Base-by-base conservation (phyloP, 1,140 invertebrate species). In the Bombus confusus region DNA sequence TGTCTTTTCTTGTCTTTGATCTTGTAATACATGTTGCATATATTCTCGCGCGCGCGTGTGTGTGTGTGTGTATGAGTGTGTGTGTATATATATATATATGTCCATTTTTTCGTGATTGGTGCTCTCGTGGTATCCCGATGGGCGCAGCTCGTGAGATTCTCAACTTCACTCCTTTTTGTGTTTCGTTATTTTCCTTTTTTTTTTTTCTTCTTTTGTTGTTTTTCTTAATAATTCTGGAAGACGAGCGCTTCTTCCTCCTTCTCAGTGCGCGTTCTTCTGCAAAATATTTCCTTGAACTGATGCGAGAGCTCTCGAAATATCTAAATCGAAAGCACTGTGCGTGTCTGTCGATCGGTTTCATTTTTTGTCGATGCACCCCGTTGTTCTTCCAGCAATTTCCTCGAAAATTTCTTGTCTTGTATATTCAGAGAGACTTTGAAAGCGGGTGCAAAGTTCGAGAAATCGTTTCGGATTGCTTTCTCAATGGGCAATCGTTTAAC, bases 161-260 rank as follows among this genome's bases (percentile, higher is more conserved):
- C 68, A 22, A 62, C 47, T 47, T 28, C 18, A 68, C 80, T 28
- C 13, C 22, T 72, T 15, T 39, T 34, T 71, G 47, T 39, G 4
- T 22, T 12, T 15, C 28, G 15, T 47, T 25, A 25, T 25, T 12
- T 25, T 34, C 15, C 4, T 52, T 25, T 34, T 72, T 1, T 2
- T n/a, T n/a, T n/a, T n/a, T n/a, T n/a, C n/a, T n/a, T n/a, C n/a
- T n/a, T n/a, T n/a, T n/a, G n/a, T n/a, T n/a, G n/a, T n/a, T 15
- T n/a, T 39, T 8, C 25, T 41, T n/a, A 18, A 25, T 41, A n/a
- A 18, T 83, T 59, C 69, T 87, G 89, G 88, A 90, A 90, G 88
- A 90, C 88, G 47, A 87, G 66, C 78, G 85, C 74, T 87, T 43
- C 37, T 25, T 34, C 15, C 34, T 37, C 37, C 76, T 68, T n/a